phyloP scores from a whole-genome alignment of 1,140 invertebrate species.

The Drosophila lowei region DNA sequence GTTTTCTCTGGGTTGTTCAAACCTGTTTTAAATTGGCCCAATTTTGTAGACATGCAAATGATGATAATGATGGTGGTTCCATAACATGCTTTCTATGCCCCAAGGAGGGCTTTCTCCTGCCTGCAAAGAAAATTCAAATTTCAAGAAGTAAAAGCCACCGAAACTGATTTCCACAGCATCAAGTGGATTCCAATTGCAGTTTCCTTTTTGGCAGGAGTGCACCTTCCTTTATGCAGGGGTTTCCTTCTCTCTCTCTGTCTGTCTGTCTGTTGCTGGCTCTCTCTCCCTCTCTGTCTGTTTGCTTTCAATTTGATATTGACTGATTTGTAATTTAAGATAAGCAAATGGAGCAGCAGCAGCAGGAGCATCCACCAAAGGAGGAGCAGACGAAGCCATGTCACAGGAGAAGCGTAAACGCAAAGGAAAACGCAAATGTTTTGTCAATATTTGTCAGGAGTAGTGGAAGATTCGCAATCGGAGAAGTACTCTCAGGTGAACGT shows the following conservation, averaged over 20 bases:
- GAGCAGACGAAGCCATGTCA: slow-evolving; percentile 8
- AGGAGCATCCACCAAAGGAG: slow-evolving; percentile 18
- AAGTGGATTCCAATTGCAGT: slow-evolving; percentile 51
- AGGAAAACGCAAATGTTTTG: slow-evolving; percentile 63
- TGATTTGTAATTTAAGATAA: slow-evolving; percentile 81
- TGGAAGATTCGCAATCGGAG: neutral
- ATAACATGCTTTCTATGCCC: too few relatives aligned
- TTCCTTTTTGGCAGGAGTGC: neutral
- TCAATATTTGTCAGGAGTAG: slow-evolving; percentile 66
- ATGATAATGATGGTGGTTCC: slow-evolving; percentile 19
- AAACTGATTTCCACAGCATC: slow-evolving; percentile 42
- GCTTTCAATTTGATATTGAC: slow-evolving; percentile 75
- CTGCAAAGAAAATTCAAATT: slow-evolving; percentile 26
- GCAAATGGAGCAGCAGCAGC: slow-evolving; percentile 59
- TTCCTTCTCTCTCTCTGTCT: too few relatives aligned
- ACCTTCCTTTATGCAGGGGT: neutral
- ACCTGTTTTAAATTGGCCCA: slow-evolving; percentile 34
- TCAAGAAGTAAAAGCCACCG: slow-evolving; percentile 10
- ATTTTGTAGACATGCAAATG: slow-evolving; percentile 36
- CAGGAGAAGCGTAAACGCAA: too few relatives aligned
- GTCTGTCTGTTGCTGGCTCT: neutral
- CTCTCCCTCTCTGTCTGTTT: slow-evolving; percentile 54
- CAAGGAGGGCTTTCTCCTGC: neutral
- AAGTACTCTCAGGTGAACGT: slow-evolving; percentile 28
- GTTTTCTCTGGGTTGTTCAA: slow-evolving; percentile 11